phyloP scores from a whole-genome alignment of 2,797 vertebrate species.

The Enoplosus armatus region DNA sequence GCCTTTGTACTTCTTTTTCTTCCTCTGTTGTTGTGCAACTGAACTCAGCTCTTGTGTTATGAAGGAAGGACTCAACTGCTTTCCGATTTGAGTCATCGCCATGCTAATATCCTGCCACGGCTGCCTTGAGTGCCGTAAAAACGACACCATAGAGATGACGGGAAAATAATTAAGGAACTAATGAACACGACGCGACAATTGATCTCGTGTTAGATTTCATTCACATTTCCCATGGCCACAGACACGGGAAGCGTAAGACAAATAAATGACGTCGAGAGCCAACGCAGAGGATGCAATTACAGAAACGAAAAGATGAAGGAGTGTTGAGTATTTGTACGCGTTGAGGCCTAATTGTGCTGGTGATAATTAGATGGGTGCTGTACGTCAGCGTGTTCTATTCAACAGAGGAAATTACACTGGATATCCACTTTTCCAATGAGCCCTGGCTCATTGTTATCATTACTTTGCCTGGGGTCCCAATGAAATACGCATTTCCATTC shows the following conservation, averaged over 20 bases:
- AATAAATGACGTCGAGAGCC: conserved; percentile 35
- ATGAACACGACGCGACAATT: conserved; percentile 60
- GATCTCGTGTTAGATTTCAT: conserved; percentile 59
- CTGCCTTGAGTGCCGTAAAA: conserved; percentile 56
- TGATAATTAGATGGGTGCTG: conserved; percentile 54
- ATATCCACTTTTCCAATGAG: conserved; percentile 41
- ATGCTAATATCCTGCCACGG: conserved; percentile 72
- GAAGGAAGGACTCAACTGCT: conserved; percentile 10
- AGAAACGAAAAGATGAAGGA: conserved; percentile 36
- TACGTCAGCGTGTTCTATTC: conserved; percentile 27
- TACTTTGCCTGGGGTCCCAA: conserved; percentile 45
- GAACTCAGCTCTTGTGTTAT: conserved; percentile 1
- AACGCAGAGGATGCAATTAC: conserved; percentile 46
- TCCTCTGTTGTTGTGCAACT: not conserved
- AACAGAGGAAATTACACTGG: conserved; percentile 49
- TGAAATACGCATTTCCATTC: conserved; percentile 38
- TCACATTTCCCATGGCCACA: conserved; percentile 52
- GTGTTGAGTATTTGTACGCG: conserved; percentile 1
- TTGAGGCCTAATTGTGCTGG: conserved; percentile 30
- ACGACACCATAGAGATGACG: conserved; percentile 42
- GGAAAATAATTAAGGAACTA: conserved; percentile 68
- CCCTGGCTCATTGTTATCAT: conserved; percentile 30
- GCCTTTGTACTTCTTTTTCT: not conserved
- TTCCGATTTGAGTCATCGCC: conserved; percentile 43
- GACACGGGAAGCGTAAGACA: conserved; percentile 36